Conservation (phyloP, 2,797 vertebrate genomes). For the Melanogrammus aeglefinus region DNA sequence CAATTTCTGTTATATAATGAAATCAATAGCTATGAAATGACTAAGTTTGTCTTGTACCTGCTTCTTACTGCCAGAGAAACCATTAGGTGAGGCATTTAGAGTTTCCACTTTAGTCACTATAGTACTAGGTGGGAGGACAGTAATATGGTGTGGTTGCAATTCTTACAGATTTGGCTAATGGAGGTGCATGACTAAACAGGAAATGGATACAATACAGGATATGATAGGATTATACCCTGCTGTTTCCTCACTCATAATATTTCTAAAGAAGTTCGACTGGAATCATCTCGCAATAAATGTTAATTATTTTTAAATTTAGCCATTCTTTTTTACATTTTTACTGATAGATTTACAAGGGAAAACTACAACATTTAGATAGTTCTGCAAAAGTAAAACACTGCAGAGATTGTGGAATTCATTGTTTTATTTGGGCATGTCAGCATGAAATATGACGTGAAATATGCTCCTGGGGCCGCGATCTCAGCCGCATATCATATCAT, state of each 20-base stretch:
- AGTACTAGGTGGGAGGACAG: slow-evolving; percentile 4
- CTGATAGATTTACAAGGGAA: not conserved
- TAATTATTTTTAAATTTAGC: not conserved
- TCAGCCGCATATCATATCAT: not conserved
- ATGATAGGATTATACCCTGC: not conserved
- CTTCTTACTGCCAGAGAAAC: not conserved
- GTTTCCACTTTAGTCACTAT: slow-evolving; percentile 7
- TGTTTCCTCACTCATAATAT: not conserved
- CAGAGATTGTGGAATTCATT: not conserved
- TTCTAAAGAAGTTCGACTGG: not conserved
- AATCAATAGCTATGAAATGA: not conserved
- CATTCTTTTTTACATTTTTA: not conserved
- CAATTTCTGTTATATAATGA: no score
- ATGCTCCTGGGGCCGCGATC: not conserved
- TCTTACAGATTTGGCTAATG: slow-evolving; percentile 9
- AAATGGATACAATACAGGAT: not conserved
- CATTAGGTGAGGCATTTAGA: not conserved
- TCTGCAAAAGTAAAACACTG: not conserved
- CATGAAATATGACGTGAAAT: not conserved
- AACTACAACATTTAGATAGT: not conserved
- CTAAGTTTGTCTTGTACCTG: not conserved
- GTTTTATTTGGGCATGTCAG: no score
- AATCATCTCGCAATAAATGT: not conserved
- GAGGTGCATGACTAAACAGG: slow-evolving; percentile 25
- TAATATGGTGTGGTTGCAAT: slow-evolving; percentile 17